Percentiles rank a stretch among this genome's conserved stretches.
These are phyloP conservation scores for Paradoxurus hermaphroditus DNA, from an alignment of 2,113 vertebrate genomes.

Conservation along the genomic window DNA sequence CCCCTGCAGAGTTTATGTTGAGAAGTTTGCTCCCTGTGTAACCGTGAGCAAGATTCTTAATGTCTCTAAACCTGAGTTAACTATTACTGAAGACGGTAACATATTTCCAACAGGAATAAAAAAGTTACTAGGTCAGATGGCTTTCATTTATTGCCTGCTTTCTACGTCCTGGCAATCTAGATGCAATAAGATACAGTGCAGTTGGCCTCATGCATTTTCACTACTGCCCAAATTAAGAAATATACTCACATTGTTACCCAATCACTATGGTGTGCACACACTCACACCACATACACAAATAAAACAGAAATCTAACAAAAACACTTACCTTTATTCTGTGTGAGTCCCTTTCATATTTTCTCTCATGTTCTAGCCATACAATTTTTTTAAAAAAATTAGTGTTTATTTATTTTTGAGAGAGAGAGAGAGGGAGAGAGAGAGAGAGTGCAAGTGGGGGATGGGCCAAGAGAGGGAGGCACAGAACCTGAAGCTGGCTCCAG, in stretches of 20 bases:
- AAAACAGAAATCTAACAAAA: background rate
- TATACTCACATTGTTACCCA: too few species aligned
- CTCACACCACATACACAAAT: background rate
- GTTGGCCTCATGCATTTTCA: background rate
- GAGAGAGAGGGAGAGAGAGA: too few species aligned
- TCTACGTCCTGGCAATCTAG: too few species aligned
- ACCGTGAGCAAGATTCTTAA: background rate
- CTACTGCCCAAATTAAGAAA: background rate
- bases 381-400: too few species aligned
- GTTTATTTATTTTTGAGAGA: too few species aligned
- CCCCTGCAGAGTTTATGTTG: background rate
- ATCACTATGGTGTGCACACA: too few species aligned
- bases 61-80: background rate
- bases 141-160: background rate
- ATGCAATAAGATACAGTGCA: background rate
- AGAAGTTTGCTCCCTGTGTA: too few species aligned
- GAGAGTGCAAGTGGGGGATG: too few species aligned
- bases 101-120: background rate
- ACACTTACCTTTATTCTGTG: background rate
- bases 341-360: background rate
- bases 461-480: too few species aligned
- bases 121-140: background rate
- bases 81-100: background rate
- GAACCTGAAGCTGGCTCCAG: too few species aligned
- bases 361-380: background rate